These are phyloP conservation scores for Anodontia alba DNA, from an alignment of 2,888 invertebrate genomes.

Conservation along the genomic window DNA sequence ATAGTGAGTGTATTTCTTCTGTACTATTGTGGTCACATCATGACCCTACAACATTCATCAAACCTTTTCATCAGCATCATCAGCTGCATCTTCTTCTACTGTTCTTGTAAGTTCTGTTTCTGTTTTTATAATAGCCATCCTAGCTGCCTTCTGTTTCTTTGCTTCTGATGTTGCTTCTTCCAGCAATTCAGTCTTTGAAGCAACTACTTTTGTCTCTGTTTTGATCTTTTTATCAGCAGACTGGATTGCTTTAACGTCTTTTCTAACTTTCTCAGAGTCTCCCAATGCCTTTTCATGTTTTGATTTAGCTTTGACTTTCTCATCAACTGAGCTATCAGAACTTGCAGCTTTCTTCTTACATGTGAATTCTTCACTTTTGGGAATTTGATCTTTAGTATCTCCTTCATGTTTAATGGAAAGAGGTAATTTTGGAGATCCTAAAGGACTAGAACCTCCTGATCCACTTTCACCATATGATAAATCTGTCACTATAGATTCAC, in stretches of 20 bases:
- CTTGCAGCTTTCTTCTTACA: not conserved
- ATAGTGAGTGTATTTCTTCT: too few species aligned
- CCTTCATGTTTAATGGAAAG: not conserved
- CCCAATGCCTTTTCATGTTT: not conserved
- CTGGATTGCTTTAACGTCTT: not conserved
- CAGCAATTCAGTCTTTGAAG: not conserved
- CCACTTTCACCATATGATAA: not conserved
- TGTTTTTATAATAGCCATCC: not conserved
- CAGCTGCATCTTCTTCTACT: too few species aligned
- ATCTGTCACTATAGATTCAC: constrained; percentile 3
- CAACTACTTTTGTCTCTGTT: not conserved
- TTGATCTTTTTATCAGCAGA: not conserved
- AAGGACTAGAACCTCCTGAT: not conserved
- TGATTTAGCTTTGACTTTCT: not conserved
- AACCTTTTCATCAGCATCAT: not conserved
- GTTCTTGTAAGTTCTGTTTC: constrained; percentile 3
- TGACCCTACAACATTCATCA: not conserved
- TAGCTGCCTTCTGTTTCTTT: not conserved
- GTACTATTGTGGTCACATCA: too few species aligned
- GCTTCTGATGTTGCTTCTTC: not conserved
- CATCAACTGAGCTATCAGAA: not conserved
- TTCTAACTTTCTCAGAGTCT: not conserved
- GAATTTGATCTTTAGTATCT: not conserved
- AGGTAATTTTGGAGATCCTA: not conserved
- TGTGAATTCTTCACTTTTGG: not conserved